Conservation (phyloP, 2,888 invertebrate genomes). For the Maniola hyperantus region DNA sequence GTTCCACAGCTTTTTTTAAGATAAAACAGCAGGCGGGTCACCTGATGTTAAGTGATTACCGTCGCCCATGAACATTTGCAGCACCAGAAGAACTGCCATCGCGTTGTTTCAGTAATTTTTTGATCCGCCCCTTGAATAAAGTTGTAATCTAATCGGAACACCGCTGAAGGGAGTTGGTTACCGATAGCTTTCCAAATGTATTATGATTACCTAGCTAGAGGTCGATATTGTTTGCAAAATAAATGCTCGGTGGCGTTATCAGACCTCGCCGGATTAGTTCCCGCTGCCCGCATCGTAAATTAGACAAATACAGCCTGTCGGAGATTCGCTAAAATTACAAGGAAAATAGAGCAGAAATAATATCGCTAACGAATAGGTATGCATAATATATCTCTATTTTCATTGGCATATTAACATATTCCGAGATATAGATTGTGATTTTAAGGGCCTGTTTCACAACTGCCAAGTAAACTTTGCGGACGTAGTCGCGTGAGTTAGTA, state of each 20-base stretch:
- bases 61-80: too few species aligned
- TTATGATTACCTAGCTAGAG: slow-evolving; percentile 24
- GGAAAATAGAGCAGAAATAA: slow-evolving; percentile 19
- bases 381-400: background rate
- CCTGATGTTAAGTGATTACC: too few species aligned
- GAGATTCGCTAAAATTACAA: slow-evolving; percentile 23
- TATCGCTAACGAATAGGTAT: slow-evolving; percentile 19
- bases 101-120: too few species aligned
- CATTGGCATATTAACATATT: background rate
- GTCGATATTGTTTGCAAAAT: slow-evolving; percentile 50
- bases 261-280: slow-evolving; percentile 52
- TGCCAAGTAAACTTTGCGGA: too few species aligned
- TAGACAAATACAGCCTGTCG: slow-evolving; percentile 45
- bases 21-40: too few species aligned
- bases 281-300: slow-evolving; percentile 61
- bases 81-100: too few species aligned
- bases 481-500: too few species aligned
- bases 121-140: too few species aligned
- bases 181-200: background rate
- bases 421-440: background rate
- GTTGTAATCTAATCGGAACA: too few species aligned
- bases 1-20: too few species aligned
- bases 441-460: too few species aligned
- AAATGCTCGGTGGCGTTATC: slow-evolving; percentile 53
- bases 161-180: too few species aligned